Percentiles rank a stretch among this genome's conserved stretches.
Conservation (phyloP, 2,888 invertebrate species). For the Lottia gigantea region DNA sequence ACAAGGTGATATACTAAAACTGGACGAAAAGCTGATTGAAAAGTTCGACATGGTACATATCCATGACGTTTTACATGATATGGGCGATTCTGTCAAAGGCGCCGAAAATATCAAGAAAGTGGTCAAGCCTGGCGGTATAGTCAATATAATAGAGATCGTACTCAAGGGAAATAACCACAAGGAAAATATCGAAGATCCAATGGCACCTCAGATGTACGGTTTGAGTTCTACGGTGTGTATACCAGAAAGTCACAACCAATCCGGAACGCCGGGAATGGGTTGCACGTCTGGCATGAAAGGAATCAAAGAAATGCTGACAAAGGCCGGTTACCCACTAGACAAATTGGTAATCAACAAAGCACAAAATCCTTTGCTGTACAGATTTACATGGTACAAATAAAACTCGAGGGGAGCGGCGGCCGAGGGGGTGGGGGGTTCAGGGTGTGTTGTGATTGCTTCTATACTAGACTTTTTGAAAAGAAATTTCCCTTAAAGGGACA, state of each 20-base stretch:
- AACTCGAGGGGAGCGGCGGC: no score
- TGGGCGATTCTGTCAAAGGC: background rate
- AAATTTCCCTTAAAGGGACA: no score
- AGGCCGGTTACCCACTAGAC: no score
- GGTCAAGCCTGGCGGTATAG: background rate
- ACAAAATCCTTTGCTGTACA: no score
- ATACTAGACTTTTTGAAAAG: no score
- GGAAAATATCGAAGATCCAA: background rate
- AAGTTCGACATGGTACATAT: background rate
- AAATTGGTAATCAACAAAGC: no score
- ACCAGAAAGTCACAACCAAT: background rate
- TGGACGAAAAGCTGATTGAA: background rate
- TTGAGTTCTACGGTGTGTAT: background rate
- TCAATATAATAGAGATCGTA: background rate
- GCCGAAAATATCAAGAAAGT: background rate
- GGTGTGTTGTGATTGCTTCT: no score
- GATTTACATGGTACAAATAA: no score
- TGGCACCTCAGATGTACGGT: background rate
- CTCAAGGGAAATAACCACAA: constrained; percentile 3
- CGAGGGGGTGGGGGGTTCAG: no score
- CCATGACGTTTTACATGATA: background rate
- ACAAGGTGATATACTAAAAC: background rate
- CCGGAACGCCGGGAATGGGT: background rate
- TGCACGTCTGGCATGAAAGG: background rate
- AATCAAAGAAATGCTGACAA: background rate